Evolutionary conservation across 2,797 vertebrate genomes (phyloP), one percentile per base, ranked within the genome.

Genomic region (Fratercula arctica): DNA sequence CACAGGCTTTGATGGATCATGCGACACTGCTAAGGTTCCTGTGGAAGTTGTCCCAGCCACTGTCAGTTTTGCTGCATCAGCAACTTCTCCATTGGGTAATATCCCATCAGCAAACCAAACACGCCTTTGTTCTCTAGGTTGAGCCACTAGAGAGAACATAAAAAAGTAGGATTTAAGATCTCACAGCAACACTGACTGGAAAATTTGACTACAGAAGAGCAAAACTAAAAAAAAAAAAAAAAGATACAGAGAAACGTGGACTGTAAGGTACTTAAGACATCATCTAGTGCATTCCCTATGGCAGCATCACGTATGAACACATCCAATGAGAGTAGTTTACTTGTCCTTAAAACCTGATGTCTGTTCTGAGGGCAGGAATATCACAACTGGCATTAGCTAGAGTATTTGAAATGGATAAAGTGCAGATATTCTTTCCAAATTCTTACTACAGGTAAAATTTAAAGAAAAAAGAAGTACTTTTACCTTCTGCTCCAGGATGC

Each of bases 51-150:
- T 98, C 85, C 98, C 98, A 91, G 98, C 97, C 90, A 98, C 93
- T 23, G 98, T 97, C 89, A 98, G 98, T 97, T 99, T 99, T 93
- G 98, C 98, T 84, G 99, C 98, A 96, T 99, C 99, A 3, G 99
- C 98, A 75, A 99, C 96, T 97, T 99, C 99, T 87, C 99, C 99
- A 72, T 99, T 99, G 26, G 99, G 99, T 87, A 99, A 98, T 95
- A 99, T 98, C 16, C 99, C 99, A 92, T 99, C 99, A n/a, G 99
- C 99, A 96, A 99, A 99, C 99, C 99, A 99, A 96, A 99, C 99
- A 97, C 99, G 98, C 93, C 99, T 98, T 98, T 99, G 99, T 85
- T 99, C 99, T 96, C 99, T 98, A 59, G 99, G 97, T 90, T 99
- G 98, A 93, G 97, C 97, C 96, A 98, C 98, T 98, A 96, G 59